Base-by-base conservation (phyloP, 2,797 vertebrate genomes). In the Apogon hyalosoma region DNA sequence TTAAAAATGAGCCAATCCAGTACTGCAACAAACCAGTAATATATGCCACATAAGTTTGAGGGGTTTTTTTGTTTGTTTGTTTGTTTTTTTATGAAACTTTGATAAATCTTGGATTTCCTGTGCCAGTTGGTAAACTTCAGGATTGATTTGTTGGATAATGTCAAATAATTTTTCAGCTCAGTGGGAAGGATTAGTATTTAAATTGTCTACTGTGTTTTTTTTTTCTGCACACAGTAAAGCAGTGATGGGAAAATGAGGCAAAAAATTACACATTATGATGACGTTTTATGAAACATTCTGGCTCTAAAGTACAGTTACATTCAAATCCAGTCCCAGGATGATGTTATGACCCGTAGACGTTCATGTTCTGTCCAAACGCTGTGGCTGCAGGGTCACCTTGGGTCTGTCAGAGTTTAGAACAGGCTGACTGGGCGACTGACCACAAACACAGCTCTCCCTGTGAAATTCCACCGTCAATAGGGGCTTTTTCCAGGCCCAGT, bases 391-490 rank as follows among this genome's bases (percentile, higher is more conserved):
- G 75, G 73, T 86, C 74, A 78, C 54, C 18, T 33, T 66, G 63
- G 78, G 68, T 62, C 71, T 61, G 73, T 55, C 11, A 3, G 52
- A 51, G 53, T 62, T 57, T 61, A 51, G 67, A 77, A 66, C 24
- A 65, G 63, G 80, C 82, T 68, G 64, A 69, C 63, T 70, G 77
- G 73, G 54, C 10, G 5, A 80, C 43, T 49, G 78, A 83, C 86
- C 84, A 61, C 74, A 88, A 78, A 82, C 83, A 74, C 84, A 73
- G 69, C 41, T 63, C 65, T 86, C 15, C 58, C 77, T 77, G 87
- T 86, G 71, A 90, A 91, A 86, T 73, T 84, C 82, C 85, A 75
- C 68, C 47, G 64, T 90, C 90, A 87, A 75, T 73, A 80, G 89
- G 88, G 86, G 78, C 77, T 90, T 91, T 90, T 90, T 90, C 82